Percentiles rank a stretch among this genome's conserved stretches.
Conservation (phyloP, 2,888 invertebrate species). For the Erebia epiphron region DNA sequence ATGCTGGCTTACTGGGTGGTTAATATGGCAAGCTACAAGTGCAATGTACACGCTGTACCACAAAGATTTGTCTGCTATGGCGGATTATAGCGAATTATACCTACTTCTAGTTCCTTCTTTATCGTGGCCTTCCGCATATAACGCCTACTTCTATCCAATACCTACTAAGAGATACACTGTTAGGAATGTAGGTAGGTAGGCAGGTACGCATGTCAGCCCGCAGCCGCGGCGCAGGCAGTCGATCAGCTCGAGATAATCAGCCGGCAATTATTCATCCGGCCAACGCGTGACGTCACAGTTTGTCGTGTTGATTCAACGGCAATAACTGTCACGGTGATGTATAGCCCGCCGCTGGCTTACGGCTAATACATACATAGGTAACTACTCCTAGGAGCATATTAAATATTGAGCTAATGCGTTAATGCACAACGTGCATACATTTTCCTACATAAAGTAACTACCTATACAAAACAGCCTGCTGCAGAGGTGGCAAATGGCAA, state of each 20-base stretch:
- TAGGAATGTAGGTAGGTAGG: neutral
- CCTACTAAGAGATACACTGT: neutral
- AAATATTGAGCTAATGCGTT: neutral
- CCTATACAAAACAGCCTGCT: no score
- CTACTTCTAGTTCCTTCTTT: no score
- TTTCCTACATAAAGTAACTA: neutral
- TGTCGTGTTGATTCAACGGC: slow-evolving; percentile 36
- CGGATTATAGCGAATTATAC: no score
- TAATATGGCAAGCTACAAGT: no score
- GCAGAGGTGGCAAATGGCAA: no score
- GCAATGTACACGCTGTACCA: no score
- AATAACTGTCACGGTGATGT: slow-evolving; percentile 39
- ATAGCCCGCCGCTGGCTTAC: slow-evolving; percentile 7
- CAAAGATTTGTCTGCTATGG: no score
- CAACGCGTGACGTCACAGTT: slow-evolving; percentile 34
- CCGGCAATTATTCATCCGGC: slow-evolving; percentile 30
- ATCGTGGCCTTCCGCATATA: no score
- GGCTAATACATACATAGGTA: neutral
- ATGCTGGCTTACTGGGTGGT: no score
- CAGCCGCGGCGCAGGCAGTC: neutral
- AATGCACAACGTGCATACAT: neutral
- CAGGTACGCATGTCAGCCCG: no score
- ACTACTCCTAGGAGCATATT: neutral
- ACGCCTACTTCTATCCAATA: no score
- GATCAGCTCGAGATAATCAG: slow-evolving; percentile 30